These are phyloP conservation scores for Orthosia gracilis DNA, from an alignment of 2,888 invertebrate species.

Conservation along the genomic window DNA sequence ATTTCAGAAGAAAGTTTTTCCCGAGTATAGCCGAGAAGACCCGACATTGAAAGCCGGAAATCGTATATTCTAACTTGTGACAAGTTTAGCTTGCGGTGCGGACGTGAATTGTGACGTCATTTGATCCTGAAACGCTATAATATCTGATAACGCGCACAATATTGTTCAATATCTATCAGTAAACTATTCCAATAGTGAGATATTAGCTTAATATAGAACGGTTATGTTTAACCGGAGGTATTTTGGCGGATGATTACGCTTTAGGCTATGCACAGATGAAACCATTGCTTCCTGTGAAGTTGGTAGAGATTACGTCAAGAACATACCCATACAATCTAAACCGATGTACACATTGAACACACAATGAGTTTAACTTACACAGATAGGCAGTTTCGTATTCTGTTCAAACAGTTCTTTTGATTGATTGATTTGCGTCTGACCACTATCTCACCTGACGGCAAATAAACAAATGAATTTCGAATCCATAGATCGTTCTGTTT, in stretches of 20 bases:
- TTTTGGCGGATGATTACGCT: slow-evolving; percentile 23
- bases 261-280: slow-evolving; percentile 6
- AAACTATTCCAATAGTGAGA: slow-evolving; percentile 52
- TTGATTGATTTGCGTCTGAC: too few species aligned
- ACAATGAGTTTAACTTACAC: too few species aligned
- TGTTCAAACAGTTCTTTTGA: background rate
- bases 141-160: slow-evolving; percentile 43
- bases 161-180: slow-evolving; percentile 46
- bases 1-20: slow-evolving; percentile 23
- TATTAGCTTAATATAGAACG: slow-evolving; percentile 38
- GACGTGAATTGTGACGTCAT: slow-evolving; percentile 34
- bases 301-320: background rate
- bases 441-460: too few species aligned
- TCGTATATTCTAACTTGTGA: slow-evolving; percentile 54
- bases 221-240: slow-evolving; percentile 40
- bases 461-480: background rate
- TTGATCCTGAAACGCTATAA: slow-evolving; percentile 41
- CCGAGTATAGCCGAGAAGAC: slow-evolving; percentile 13
- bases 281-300: slow-evolving; percentile 8
- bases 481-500: background rate
- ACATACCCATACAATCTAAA: background rate
- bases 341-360: too few species aligned
- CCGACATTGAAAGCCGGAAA: slow-evolving; percentile 44
- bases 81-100: slow-evolving; percentile 45
- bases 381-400: background rate